Evolutionary conservation across 2,113 vertebrate species (phyloP).

Genomic region (Sapayoa aenigma): DNA sequence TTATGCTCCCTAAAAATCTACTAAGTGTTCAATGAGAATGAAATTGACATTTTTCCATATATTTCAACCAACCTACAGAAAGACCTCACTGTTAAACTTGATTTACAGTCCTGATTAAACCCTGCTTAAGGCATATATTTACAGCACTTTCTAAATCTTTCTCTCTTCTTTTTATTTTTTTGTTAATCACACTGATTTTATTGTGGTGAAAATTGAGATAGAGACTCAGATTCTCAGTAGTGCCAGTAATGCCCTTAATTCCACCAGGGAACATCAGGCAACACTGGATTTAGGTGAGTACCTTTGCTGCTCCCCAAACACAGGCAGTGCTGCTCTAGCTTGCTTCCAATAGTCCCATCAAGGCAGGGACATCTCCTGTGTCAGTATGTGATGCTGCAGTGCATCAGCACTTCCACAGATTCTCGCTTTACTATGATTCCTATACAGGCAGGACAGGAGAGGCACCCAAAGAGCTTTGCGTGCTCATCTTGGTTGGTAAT

Average conservation of each 20-base stretch:
- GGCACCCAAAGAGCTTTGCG: background rate
- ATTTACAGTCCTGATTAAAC: background rate
- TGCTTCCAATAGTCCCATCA: accelerated
- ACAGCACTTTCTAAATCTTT: background rate
- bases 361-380: background rate
- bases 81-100: background rate
- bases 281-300: background rate
- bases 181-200: background rate
- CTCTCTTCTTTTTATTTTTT: background rate
- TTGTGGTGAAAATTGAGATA: background rate
- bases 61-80: background rate
- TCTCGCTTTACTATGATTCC: background rate
- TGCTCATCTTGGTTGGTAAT: background rate
- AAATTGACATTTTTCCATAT: background rate
- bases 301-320: background rate
- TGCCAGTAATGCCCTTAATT: background rate
- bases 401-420: background rate
- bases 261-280: background rate
- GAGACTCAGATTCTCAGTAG: background rate
- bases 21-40: background rate
- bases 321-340: background rate
- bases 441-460: background rate
- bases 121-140: background rate
- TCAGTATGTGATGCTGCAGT: background rate
- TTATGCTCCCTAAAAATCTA: background rate